These are phyloP conservation scores for Spondyliosoma cantharus DNA, from an alignment of 2,797 vertebrate genomes.

Conservation along the genomic window DNA sequence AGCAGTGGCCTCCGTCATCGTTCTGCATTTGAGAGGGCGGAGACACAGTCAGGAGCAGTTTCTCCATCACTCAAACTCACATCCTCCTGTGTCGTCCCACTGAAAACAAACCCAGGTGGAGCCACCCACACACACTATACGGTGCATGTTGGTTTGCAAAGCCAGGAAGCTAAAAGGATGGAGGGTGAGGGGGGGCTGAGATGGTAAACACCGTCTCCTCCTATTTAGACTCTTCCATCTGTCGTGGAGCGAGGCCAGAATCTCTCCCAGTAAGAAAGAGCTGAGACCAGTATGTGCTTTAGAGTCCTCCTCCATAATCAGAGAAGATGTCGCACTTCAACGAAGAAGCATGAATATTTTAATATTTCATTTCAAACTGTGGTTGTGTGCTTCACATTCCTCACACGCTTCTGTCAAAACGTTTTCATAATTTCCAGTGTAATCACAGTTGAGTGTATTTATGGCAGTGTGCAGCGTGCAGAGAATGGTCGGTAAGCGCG, in stretches of 20 bases:
- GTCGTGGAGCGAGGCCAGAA: constrained; percentile 64
- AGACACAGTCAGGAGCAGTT: constrained; percentile 42
- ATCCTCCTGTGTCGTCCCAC: constrained; percentile 43
- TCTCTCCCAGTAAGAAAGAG: constrained; percentile 56
- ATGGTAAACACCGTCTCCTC: constrained; percentile 73
- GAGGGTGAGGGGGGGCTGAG: constrained; percentile 32
- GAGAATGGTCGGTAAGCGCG: constrained; percentile 53
- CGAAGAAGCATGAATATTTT: constrained; percentile 8
- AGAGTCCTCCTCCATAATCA: constrained; percentile 26
- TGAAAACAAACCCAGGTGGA: constrained; percentile 75
- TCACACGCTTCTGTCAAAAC: constrained; percentile 16
- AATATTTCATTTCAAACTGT: constrained; percentile 28
- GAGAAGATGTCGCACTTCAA: constrained; percentile 24
- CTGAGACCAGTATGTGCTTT: constrained; percentile 48
- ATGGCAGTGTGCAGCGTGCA: constrained; percentile 8
- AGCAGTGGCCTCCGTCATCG: constrained; percentile 97
- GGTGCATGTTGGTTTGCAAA: constrained; percentile 61
- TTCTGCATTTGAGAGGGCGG: constrained; percentile 83
- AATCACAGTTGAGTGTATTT: constrained; percentile 46
- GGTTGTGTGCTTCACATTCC: constrained; percentile 9
- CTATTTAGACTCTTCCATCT: constrained; percentile 77
- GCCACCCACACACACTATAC: constrained; percentile 57
- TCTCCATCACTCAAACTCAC: constrained; percentile 57
- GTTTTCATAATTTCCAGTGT: constrained; percentile 48
- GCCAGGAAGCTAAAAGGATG: constrained; percentile 39